Percentiles rank a stretch among this genome's conserved stretches.
phyloP scores from a whole-genome alignment of 2,113 vertebrate genomes.

The Macquaria ambigua region DNA sequence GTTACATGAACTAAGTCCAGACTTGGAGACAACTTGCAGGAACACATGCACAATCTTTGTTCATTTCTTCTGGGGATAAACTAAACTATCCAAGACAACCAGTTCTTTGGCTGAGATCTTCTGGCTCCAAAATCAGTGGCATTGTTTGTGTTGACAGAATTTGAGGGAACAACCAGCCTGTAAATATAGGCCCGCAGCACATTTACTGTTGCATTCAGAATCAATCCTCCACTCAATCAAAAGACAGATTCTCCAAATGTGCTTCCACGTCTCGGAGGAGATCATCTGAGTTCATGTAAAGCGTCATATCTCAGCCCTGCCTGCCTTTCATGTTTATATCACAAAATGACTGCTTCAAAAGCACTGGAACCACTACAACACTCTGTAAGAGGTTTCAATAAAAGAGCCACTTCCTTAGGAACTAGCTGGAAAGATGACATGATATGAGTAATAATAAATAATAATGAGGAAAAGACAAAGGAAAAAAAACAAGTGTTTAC shows the following conservation, averaged over 20 bases:
- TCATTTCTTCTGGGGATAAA: neutral
- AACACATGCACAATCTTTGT: no score
- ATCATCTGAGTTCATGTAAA: neutral
- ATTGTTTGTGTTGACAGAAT: neutral
- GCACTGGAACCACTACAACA: neutral
- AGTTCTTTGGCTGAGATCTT: slow-evolving; percentile 1
- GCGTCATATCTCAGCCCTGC: neutral
- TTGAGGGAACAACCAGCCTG: neutral
- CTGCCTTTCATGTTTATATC: slow-evolving; percentile 32
- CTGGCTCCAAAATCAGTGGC: neutral
- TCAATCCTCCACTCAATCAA: neutral
- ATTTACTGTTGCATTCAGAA: neutral
- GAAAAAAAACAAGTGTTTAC: neutral
- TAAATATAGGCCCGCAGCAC: neutral
- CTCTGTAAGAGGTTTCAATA: neutral
- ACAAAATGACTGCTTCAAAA: neutral
- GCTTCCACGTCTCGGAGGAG: neutral
- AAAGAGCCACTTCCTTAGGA: neutral
- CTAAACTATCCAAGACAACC: neutral
- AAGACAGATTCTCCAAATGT: neutral
- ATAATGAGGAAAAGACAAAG: neutral
- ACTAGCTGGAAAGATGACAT: neutral
- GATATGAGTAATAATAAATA: neutral
- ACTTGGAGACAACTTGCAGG: neutral
- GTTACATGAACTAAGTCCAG: neutral